Percentiles rank a stretch among this genome's conserved stretches.
phyloP scores from a whole-genome alignment of 2,888 invertebrate genomes.

The Callyntrura sp. region DNA sequence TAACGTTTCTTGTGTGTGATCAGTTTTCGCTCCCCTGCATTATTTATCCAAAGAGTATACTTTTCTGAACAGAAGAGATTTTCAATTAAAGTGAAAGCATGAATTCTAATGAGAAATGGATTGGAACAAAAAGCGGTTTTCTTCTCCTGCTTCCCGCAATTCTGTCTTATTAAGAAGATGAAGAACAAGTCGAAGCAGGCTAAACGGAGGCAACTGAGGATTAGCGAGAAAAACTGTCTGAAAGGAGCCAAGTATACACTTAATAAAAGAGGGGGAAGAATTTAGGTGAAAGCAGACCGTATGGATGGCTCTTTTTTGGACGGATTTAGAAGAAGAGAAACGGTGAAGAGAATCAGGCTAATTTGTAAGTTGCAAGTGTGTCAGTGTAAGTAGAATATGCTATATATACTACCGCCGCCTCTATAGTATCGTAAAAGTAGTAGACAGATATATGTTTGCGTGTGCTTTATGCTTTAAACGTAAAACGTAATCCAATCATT shows the following conservation, averaged over 20 bases:
- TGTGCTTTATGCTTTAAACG: no score
- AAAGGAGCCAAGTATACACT: conserved; percentile 15
- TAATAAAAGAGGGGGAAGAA: not conserved
- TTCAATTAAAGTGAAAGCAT: conserved; percentile 60
- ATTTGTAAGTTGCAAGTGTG: conserved; percentile 57
- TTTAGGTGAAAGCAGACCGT: not conserved
- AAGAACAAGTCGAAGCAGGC: not conserved
- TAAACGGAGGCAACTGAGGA: conserved; percentile 1
- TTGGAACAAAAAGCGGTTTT: not conserved
- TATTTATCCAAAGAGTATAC: no score
- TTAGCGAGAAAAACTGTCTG: no score
- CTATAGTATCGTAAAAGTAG: no score
- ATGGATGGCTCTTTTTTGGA: conserved; percentile 8
- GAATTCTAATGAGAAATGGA: conserved; percentile 51
- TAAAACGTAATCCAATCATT: not conserved
- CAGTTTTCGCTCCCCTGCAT: no score
- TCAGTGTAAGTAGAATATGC: conserved; percentile 23
- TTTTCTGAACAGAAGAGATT: no score
- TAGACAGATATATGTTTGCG: no score
- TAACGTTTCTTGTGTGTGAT: no score
- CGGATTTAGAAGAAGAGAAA: no score
- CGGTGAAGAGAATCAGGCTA: conserved; percentile 51
- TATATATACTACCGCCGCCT: no score
- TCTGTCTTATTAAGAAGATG: not conserved
- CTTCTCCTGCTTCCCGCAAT: not conserved